Evolutionary conservation across 2,888 invertebrate genomes (phyloP).

Genomic region (Nowickia ferox): DNA sequence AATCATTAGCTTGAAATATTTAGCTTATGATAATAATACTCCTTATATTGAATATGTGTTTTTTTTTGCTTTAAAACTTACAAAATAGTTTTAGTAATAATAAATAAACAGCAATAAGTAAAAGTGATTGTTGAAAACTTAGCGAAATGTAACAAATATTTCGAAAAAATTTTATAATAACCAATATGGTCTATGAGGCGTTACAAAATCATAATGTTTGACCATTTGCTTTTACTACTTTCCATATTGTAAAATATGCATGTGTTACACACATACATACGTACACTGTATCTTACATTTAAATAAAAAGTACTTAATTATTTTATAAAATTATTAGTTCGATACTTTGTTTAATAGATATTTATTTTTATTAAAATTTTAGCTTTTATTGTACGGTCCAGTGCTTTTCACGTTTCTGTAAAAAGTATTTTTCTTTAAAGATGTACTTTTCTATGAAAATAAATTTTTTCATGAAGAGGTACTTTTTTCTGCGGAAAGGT

Average conservation of each 20-base stretch:
- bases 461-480: not conserved
- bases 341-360: not conserved
- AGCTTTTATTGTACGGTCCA: not conserved
- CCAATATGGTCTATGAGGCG: not conserved
- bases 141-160: conserved; percentile 49
- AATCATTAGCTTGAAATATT: not conserved
- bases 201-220: not conserved
- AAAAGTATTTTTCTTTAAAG: not conserved
- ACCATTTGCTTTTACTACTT: not conserved
- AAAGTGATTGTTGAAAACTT: conserved; percentile 7
- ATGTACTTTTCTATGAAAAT: not conserved
- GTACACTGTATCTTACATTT: too few relatives aligned
- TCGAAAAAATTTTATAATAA: not conserved
- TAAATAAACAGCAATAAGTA: conserved; percentile 10
- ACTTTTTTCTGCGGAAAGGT: not conserved
- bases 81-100: not conserved
- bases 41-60: not conserved
- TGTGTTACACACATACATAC: too few relatives aligned
- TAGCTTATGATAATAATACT: not conserved
- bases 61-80: not conserved
- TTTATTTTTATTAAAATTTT: not conserved
- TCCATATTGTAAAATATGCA: not conserved
- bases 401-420: not conserved
- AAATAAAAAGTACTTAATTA: not conserved
- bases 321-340: too few relatives aligned